Evolutionary conservation across 2,113 vertebrate species (phyloP), one percentile per base, ranked within the genome.

Genomic region (Odobenus rosmarus): DNA sequence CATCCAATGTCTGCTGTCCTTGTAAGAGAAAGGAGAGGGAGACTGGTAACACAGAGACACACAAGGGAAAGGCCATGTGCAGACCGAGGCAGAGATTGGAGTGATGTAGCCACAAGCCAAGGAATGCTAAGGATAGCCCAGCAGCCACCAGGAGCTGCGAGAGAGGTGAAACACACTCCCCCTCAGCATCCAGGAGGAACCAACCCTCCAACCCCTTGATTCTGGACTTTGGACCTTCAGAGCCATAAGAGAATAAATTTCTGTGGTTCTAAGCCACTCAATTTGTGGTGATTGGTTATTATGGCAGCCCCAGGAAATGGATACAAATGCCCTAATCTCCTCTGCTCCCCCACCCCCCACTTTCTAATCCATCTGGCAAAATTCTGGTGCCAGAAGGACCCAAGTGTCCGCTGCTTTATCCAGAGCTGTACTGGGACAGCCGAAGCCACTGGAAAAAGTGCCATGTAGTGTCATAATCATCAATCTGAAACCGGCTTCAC

Each of bases 31-130:
- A 77, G 33, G 19, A 74, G 46, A 42, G 18, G 51, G 62, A 61
- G 10, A 33, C 23, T 6, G 26, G 62, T 69, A 42, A 57, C 28
- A 31, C 14, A 77, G 6, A 36, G 31, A 71, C 42, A 59, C 28
- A n/a, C 0, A 26, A 33, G 3, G 4, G 24, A 67, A n/a, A 59
- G 28, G 31, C n/a, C 24, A 12, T 0, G 7, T 18, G 5, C 39
- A 49, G 31, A 62, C 12, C 12, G 31, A 86, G 67, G 49, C 31
- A 14, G 64, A 74, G 71, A 42, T 1, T 91, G 0, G 2, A 87
- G 15, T 33, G 1, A 12, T 18, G 26, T 24, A 64, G 42, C 15
- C 3, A 62, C 16, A 36, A 16, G 55, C 28, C 49, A 76, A n/a
- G 23, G 28, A 39, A 28, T 2, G 9, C 15, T 11, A 19, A 36